phyloP scores from a whole-genome alignment of 2,113 vertebrate species.

The Salvator merianae region DNA sequence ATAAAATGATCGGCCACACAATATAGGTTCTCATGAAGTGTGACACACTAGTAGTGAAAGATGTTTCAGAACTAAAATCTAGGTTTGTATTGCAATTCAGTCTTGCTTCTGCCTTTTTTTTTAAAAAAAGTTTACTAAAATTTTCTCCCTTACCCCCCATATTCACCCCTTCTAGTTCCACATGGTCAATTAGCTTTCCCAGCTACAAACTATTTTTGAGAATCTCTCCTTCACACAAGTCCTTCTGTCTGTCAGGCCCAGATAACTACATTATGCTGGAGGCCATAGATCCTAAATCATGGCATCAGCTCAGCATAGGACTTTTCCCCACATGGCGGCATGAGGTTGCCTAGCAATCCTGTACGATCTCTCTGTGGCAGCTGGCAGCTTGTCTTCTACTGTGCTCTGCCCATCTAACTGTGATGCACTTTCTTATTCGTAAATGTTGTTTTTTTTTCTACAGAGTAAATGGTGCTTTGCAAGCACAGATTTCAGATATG shows the following conservation, averaged over 20 bases:
- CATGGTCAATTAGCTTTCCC: rapidly evolving
- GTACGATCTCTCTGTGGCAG: conserved; percentile 34
- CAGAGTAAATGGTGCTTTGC: not conserved
- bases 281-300: conserved; percentile 7
- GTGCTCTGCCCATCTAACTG: not conserved
- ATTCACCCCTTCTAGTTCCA: not conserved
- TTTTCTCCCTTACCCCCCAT: not conserved
- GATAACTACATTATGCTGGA: conserved; percentile 24
- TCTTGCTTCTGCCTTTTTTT: not conserved
- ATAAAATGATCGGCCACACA: conserved; percentile 6
- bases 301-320: conserved; percentile 17
- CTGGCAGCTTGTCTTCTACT: conserved; percentile 27
- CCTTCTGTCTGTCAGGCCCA: conserved; percentile 4
- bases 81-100: not conserved
- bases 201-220: not conserved
- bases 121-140: not conserved
- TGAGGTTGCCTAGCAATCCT: conserved; percentile 67
- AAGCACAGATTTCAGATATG: conserved; percentile 36
- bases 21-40: not conserved
- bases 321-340: conserved; percentile 49
- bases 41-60: not conserved
- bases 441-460: too few species aligned
- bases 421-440: conserved; percentile 41
- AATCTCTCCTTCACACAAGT: not conserved
- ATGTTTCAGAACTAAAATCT: not conserved